Evolutionary conservation across 2,113 vertebrate genomes (phyloP).

Genomic region (Fulmarus glacialis): DNA sequence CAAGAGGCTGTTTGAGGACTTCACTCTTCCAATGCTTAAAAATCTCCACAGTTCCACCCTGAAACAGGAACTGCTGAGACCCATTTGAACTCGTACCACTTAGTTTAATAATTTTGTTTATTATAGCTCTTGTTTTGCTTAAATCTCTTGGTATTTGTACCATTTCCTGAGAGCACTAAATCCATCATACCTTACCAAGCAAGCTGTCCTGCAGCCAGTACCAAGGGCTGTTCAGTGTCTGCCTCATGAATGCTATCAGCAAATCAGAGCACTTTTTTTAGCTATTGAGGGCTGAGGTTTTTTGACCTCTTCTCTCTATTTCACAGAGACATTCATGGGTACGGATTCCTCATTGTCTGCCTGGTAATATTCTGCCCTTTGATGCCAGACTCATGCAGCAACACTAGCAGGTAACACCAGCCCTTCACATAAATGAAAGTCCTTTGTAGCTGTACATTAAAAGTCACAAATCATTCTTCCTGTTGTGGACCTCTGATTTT

Average conservation of each 20-base stretch:
- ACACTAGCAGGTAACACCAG: neutral
- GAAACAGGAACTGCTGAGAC: neutral
- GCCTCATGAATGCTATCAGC: neutral
- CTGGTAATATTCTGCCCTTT: neutral
- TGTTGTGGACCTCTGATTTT: neutral
- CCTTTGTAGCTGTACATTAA: neutral
- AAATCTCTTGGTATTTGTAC: neutral
- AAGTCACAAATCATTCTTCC: neutral
- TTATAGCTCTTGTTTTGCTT: neutral
- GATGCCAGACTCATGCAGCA: neutral
- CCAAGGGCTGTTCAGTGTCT: neutral
- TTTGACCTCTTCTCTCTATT: constrained; percentile 1
- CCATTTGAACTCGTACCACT: neutral
- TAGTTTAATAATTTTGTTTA: neutral
- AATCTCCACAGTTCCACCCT: neutral
- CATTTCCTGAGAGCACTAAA: neutral
- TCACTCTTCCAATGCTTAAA: neutral
- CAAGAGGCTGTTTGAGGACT: neutral
- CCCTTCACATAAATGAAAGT: neutral
- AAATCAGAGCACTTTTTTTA: neutral
- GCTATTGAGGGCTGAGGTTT: neutral
- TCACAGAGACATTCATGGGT: neutral
- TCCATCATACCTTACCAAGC: neutral
- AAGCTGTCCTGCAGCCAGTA: neutral
- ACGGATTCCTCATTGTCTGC: neutral